phyloP scores from a whole-genome alignment of 2,888 invertebrate species.

The Frankliniella intonsa region DNA sequence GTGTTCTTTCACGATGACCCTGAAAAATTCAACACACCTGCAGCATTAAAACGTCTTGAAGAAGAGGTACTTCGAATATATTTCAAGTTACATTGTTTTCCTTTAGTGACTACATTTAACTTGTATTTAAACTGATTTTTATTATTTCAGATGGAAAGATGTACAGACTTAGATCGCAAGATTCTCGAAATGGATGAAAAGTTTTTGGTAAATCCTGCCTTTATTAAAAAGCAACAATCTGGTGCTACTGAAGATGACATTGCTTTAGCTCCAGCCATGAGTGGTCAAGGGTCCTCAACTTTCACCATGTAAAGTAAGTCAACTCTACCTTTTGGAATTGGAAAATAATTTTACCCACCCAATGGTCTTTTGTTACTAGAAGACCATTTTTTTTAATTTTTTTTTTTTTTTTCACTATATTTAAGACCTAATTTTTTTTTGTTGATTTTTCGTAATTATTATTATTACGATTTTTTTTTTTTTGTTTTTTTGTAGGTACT shows the following conservation, averaged over 20 bases:
- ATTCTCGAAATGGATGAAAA: conserved; percentile 92
- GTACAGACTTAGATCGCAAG: conserved; percentile 83
- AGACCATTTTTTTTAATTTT: background rate
- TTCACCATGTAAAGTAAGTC: conserved; percentile 5
- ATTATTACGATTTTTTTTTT: background rate
- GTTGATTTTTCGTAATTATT: background rate
- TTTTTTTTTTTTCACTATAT: background rate
- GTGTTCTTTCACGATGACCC: conserved; percentile 94
- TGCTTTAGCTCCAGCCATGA: conserved; percentile 28
- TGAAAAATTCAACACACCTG: conserved; percentile 87
- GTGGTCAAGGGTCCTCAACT: conserved; percentile 17
- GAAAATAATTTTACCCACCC: too few relatives aligned
- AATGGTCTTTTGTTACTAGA: background rate
- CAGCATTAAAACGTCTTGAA: conserved; percentile 80
- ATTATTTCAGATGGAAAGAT: conserved; percentile 64
- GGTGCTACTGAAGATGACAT: conserved; percentile 42
- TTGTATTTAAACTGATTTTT: too few relatives aligned
- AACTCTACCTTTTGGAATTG: too few relatives aligned
- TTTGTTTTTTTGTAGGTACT: background rate
- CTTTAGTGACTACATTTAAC: background rate
- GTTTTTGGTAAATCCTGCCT: conserved; percentile 84
- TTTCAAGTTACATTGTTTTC: background rate
- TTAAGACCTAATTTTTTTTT: background rate
- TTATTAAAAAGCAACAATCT: conserved; percentile 55
- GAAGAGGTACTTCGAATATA: conserved; percentile 49